Base-by-base conservation (phyloP, 2,888 invertebrate species). In the Drosophila nigritarsus region DNA sequence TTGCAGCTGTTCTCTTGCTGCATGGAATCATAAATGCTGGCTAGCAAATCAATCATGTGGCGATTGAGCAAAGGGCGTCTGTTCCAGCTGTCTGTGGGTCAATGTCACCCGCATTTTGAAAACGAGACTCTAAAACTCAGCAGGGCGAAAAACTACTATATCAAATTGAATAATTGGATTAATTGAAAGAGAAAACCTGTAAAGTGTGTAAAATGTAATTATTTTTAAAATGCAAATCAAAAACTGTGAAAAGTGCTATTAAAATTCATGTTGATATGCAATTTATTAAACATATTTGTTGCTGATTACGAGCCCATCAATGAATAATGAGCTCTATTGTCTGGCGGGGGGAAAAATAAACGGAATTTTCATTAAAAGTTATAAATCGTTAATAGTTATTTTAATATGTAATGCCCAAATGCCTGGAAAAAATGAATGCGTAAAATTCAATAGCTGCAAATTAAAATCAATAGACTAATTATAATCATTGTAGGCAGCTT, bases 401-500 rank as follows among this genome's bases (percentile, higher is more conserved):
- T 45, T 65, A 75, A 77, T 61, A 74, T 73, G 64, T 54, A 70
- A 65, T 73, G 61, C 56, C 40, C 68, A 82, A 80, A 71, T 75
- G 78, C 54, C 74, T 61, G 30, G 40, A 69, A 58, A 27, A 53
- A 65, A 49, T 51, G 45, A 49, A 71, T 75, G 69, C 72, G 36
- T 71, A 82, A 82, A 77, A 84, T 82, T 75, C 61, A 84, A 72
- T 73, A 68, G 76, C 83, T 84, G 83, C 20, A 84, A 83, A 71
- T 64, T 55, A 65, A 85, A 83, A 81, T 83, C 83, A 79, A 87
- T 85, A 75, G 72, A 86, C 73, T 86, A 82, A 88, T 88, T 82
- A 77, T 80, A 66, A 70, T 79, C 68, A 64, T 65, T 64, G 66
- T 62, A 68, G 62, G 45, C 72, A 34, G 62, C 58, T 66, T 51